Conservation (phyloP, 2,113 vertebrate species). For the Synodontis membranacea region DNA sequence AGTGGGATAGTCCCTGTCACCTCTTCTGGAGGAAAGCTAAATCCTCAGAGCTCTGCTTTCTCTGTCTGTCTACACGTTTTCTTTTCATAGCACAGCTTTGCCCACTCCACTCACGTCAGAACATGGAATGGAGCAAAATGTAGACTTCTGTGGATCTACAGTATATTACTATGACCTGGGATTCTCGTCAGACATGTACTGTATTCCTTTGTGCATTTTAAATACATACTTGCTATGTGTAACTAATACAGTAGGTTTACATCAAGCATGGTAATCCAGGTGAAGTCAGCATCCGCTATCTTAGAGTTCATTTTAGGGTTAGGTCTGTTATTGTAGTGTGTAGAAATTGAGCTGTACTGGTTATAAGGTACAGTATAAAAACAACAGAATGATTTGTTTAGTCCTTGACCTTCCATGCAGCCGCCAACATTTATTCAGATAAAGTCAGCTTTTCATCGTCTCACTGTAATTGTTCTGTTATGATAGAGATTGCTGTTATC, state of each 20-base stretch:
- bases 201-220: background rate
- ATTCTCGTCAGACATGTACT: background rate
- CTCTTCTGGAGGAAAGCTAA: conserved; percentile 24
- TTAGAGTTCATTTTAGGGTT: background rate
- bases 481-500: background rate
- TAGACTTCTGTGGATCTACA: background rate
- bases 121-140: background rate
- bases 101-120: background rate
- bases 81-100: background rate
- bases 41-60: background rate
- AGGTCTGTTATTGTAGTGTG: background rate
- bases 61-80: conserved; percentile 13
- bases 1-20: conserved; percentile 34
- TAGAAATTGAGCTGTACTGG: background rate
- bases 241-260: background rate
- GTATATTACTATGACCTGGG: background rate
- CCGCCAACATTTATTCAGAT: background rate
- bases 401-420: background rate
- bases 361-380: background rate
- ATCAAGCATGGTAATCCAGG: background rate
- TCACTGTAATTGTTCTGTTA: background rate
- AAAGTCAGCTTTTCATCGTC: background rate
- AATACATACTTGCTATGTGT: background rate
- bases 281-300: background rate
- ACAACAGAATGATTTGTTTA: background rate